A percentile compares a stretch with the other conserved stretches of the same genome.
Evolutionary conservation across 2,113 vertebrate genomes (phyloP).

Genomic region (Nicator chloris): DNA sequence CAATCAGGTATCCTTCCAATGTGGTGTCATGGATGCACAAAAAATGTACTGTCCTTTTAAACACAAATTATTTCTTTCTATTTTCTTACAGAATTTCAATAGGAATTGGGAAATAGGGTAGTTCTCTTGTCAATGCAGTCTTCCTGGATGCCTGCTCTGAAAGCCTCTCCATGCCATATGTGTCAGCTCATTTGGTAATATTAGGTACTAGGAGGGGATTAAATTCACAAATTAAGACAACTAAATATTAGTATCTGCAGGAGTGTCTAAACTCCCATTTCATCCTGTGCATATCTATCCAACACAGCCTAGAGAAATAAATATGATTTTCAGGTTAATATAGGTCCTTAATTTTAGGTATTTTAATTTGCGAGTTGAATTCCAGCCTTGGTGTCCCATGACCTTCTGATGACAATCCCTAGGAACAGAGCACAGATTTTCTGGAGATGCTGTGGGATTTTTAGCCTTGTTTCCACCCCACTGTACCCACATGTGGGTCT

Average conservation of each 20-base stretch:
- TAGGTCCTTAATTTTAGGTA: not conserved
- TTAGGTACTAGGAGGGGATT: not conserved
- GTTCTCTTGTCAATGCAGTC: not conserved
- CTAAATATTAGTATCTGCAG: not conserved
- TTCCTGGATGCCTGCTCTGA: not conserved
- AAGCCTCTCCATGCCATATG: not conserved
- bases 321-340: not conserved
- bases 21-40: not conserved
- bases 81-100: not conserved
- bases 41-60: not conserved
- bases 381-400: not conserved
- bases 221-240: not conserved
- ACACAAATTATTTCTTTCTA: rapidly evolving
- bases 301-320: not conserved
- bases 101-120: not conserved
- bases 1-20: not conserved
- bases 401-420: not conserved
- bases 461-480: not conserved
- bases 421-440: not conserved
- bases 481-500: not conserved
- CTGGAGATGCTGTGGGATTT: not conserved
- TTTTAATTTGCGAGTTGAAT: not conserved
- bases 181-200: not conserved
- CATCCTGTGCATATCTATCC: not conserved
- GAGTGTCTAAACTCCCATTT: not conserved